Base-by-base conservation (phyloP, 2,888 invertebrate genomes). In the Tanytarsus gracilentus region DNA sequence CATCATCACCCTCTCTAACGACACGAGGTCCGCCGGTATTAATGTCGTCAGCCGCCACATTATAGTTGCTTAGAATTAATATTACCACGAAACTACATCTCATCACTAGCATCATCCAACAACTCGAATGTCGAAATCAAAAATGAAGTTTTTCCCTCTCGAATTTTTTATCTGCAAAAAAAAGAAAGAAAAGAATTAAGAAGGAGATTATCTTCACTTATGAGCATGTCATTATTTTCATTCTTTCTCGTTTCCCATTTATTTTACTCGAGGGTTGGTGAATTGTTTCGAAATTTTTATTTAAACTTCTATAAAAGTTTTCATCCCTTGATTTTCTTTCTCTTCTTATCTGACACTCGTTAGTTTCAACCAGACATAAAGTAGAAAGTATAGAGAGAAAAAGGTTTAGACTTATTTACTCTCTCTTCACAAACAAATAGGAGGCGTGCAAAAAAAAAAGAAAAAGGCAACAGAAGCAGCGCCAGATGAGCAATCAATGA, bases 1-100 rank as follows among this genome's bases (percentile, higher is more conserved):
- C 88, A 69, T 88, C 88, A 66, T 87, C 87, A 9, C 87, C 88
- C 67, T 81, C 82, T 66, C 78, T 77, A 30, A 81, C 80, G 66
- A 69, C 53, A 21, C 70, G 69, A 50, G 74, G 74, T 56, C 73
- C 73, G 62, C 72, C 72, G 62, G 72, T 74, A 49, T 36, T 61
- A 11, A 51, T 51, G 5, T 56, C 26, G 48, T 56, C 48, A 21
- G 60, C 40, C 5, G 44, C 18, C 4, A 39, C 21, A 44, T 36
- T 27, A 16, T 23, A 25, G 29, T 29, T 44, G 48, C 48, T 58
- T 14, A 58, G 21, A 6, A 58, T 18, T 44, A 44, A 18, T 16
- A 58, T 27, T 11, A 58, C 27, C 25, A 48, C 23, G 21, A 27
- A 58, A 39, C 48, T 26, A 23, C 58, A 58, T 58, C 8, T 44